These are phyloP conservation scores for Plemyria rubiginata DNA, from an alignment of 2,888 invertebrate species.

Conservation along the genomic window DNA sequence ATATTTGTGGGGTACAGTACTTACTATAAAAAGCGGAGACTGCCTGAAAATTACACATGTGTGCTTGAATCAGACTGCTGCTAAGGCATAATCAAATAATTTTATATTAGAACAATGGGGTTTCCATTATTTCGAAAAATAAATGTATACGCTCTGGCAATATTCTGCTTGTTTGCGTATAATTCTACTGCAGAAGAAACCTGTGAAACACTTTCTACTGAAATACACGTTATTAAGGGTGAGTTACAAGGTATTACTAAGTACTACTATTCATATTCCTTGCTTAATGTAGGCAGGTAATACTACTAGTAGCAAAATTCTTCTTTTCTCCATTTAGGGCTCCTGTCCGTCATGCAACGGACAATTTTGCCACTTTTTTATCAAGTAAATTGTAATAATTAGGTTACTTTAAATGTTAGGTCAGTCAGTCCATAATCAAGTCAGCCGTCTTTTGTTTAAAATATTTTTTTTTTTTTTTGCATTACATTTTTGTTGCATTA, in stretches of 20 bases:
- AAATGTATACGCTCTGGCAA: constrained; percentile 38
- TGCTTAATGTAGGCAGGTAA: too few species aligned
- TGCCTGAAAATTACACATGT: constrained; percentile 25
- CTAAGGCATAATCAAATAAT: background rate
- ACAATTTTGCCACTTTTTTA: too few species aligned
- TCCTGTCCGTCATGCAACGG: too few species aligned
- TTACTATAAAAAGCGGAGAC: constrained; percentile 30
- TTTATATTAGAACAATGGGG: constrained; percentile 34
- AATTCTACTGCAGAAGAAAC: constrained; percentile 85
- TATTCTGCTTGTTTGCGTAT: constrained; percentile 45
- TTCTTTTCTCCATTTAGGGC: too few species aligned
- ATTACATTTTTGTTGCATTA: too few species aligned
- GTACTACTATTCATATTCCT: too few species aligned
- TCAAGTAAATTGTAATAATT: too few species aligned
- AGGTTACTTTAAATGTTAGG: too few species aligned
- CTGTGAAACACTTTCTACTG: constrained; percentile 94
- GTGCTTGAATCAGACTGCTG: constrained; percentile 7
- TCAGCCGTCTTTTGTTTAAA: too few species aligned
- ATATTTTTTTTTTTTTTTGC: too few species aligned
- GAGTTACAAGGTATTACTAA: background rate
- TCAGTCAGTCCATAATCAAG: too few species aligned
- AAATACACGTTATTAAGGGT: constrained; percentile 95
- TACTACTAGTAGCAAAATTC: too few species aligned
- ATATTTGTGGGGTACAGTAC: constrained; percentile 2
- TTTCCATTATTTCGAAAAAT: constrained; percentile 39